Conservation (phyloP, 1,140 invertebrate species). For the Dendrolimus kikuchii region DNA sequence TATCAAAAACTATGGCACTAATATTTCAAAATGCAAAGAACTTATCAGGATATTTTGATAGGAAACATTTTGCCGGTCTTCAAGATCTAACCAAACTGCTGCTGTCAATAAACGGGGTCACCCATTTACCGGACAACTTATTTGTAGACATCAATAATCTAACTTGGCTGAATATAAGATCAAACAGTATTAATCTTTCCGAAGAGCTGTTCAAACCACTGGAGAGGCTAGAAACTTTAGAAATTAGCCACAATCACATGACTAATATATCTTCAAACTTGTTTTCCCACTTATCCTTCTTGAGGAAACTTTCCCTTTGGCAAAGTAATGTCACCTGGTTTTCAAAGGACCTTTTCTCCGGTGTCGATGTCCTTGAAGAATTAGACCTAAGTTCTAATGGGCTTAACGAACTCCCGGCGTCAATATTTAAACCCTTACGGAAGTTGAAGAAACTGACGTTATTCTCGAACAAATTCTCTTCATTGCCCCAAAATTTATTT, state of each 20-base stretch:
- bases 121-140: constrained; percentile 73
- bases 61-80: constrained; percentile 71
- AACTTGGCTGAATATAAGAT: constrained; percentile 73
- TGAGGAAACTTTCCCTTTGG: constrained; percentile 76
- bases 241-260: constrained; percentile 76
- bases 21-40: constrained; percentile 67
- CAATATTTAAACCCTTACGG: constrained; percentile 73
- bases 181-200: constrained; percentile 75
- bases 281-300: constrained; percentile 73
- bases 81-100: constrained; percentile 60
- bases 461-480: constrained; percentile 74
- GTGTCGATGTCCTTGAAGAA: constrained; percentile 71
- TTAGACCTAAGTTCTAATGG: constrained; percentile 77
- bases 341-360: constrained; percentile 73
- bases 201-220: constrained; percentile 71
- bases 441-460: constrained; percentile 75
- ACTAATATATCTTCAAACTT: constrained; percentile 71
- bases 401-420: constrained; percentile 72
- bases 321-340: constrained; percentile 75
- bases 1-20: constrained; percentile 54
- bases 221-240: constrained; percentile 73
- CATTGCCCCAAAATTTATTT: constrained; percentile 75
- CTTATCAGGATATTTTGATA: constrained; percentile 61
- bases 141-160: constrained; percentile 74
- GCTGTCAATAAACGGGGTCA: constrained; percentile 66